A percentile compares a stretch with the other conserved stretches of the same genome.
These are phyloP conservation scores for Lepidotrigona ventralis DNA, from an alignment of 1,140 invertebrate species.

Conservation along the genomic window DNA sequence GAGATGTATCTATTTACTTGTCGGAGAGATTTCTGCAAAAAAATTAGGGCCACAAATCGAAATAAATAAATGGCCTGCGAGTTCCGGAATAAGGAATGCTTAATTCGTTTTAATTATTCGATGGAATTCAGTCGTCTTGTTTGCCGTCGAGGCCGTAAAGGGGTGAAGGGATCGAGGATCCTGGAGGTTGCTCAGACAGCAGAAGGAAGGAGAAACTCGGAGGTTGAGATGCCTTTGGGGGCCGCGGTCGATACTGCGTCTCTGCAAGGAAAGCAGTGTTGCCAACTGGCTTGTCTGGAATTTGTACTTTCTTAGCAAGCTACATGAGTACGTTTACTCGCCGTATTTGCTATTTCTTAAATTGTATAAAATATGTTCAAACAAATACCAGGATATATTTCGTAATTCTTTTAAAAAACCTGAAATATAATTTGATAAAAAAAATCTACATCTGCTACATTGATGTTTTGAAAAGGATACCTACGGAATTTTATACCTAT, in stretches of 20 bases:
- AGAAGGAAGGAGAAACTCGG: slow-evolving; percentile 62
- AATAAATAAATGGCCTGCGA: neutral
- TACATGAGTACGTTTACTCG: neutral
- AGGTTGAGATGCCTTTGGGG: slow-evolving; percentile 67
- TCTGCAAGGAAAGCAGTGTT: slow-evolving; percentile 64
- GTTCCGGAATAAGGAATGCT: neutral
- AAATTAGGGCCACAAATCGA: neutral
- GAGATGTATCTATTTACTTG: neutral
- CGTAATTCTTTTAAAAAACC: neutral
- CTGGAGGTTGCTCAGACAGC: slow-evolving; percentile 45
- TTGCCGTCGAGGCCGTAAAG: slow-evolving; percentile 48
- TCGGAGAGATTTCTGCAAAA: neutral
- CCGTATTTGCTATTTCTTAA: neutral
- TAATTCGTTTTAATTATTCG: slow-evolving; percentile 49
- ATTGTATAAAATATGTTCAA: accelerated
- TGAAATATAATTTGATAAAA: too few relatives aligned
- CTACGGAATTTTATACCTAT: too few relatives aligned
- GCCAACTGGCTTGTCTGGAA: slow-evolving; percentile 66
- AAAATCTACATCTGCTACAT: too few relatives aligned
- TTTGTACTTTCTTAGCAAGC: slow-evolving; percentile 65
- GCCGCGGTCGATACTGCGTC: slow-evolving; percentile 71
- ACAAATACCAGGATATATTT: neutral
- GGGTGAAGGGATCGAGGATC: slow-evolving; percentile 60
- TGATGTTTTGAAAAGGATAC: too few relatives aligned
- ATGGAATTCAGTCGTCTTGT: slow-evolving; percentile 29